Evolutionary conservation across 1,140 invertebrate genomes (phyloP).

Genomic region (Hycleus phaleratus): DNA sequence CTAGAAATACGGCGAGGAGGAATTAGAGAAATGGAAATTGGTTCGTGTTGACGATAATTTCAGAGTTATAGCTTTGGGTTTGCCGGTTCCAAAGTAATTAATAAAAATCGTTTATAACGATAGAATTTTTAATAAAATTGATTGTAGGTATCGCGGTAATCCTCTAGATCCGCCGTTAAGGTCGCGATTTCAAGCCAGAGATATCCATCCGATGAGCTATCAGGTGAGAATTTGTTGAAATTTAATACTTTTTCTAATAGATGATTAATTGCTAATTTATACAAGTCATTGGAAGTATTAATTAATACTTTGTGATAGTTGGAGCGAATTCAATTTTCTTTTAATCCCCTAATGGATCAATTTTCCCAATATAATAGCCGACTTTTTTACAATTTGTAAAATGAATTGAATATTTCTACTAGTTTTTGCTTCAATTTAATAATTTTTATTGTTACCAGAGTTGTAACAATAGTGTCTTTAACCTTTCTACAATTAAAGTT

Average conservation of each 20-base stretch:
- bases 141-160: conserved; percentile 70
- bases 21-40: conserved; percentile 79
- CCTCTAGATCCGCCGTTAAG: conserved; percentile 91
- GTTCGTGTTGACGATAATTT: conserved; percentile 88
- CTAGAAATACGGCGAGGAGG: conserved; percentile 67
- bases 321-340: too few species aligned
- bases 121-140: conserved; percentile 7
- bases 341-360: too few species aligned
- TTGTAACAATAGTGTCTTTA: too few species aligned
- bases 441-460: too few species aligned
- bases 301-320: background rate
- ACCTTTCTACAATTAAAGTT: background rate
- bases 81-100: conserved; percentile 67
- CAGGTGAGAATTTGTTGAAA: conserved; percentile 44
- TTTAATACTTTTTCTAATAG: background rate
- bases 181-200: conserved; percentile 88
- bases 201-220: conserved; percentile 58
- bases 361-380: too few species aligned
- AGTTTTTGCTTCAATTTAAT: too few species aligned
- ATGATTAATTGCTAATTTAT: too few species aligned
- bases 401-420: too few species aligned
- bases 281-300: background rate
- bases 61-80: conserved; percentile 80
- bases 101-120: background rate
- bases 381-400: too few species aligned